These are phyloP conservation scores for Phylloscopus trochiloides DNA, from an alignment of 2,113 vertebrate genomes.

Conservation along the genomic window DNA sequence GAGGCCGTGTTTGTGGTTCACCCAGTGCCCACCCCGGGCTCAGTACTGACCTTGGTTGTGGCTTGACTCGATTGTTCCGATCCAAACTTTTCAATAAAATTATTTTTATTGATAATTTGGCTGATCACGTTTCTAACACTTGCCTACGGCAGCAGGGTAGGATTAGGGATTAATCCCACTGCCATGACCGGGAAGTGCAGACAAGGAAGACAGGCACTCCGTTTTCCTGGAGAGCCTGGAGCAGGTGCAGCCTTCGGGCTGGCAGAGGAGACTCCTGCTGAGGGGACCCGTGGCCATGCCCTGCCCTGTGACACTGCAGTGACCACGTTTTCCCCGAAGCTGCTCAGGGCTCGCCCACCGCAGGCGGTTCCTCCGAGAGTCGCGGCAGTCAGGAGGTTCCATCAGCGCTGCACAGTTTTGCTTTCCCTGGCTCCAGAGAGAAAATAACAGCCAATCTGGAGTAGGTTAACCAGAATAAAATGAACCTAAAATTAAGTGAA, in stretches of 20 bases:
- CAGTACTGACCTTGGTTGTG: too few species aligned
- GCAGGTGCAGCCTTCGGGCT: not conserved
- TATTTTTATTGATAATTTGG: too few species aligned
- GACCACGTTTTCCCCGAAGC: not conserved
- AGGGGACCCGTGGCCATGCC: not conserved
- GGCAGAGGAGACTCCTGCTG: not conserved
- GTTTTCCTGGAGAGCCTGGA: fast-evolving
- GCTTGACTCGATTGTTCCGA: too few species aligned
- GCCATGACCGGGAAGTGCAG: fast-evolving
- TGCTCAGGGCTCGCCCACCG: fast-evolving
- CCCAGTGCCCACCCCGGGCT: too few species aligned
- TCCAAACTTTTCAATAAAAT: too few species aligned
- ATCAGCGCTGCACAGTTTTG: not conserved
- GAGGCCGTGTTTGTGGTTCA: too few species aligned
- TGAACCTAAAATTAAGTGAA: not conserved
- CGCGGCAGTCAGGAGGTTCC: fast-evolving
- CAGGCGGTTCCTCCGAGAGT: not conserved
- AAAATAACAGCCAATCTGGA: not conserved
- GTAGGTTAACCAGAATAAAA: not conserved
- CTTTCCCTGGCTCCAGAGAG: not conserved
- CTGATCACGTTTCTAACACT: too few species aligned
- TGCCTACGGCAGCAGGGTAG: not conserved
- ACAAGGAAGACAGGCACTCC: not conserved
- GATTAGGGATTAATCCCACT: not conserved
- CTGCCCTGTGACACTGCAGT: not conserved